Percentiles rank a stretch among this genome's conserved stretches.
These are phyloP conservation scores for Ramphastos sulfuratus DNA, from an alignment of 2,113 vertebrate species.

Conservation along the genomic window DNA sequence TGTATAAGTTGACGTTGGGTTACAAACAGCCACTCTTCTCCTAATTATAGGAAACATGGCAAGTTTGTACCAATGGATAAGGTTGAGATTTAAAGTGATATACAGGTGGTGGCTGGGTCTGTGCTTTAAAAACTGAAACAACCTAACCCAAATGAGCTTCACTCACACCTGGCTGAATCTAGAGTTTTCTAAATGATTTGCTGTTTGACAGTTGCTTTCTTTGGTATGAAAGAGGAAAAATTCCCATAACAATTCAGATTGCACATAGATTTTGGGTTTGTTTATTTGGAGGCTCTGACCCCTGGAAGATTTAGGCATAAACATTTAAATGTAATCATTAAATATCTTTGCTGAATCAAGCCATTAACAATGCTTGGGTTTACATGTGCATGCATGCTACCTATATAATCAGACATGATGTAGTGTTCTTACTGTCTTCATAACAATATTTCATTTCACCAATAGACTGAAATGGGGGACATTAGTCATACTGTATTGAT, in stretches of 20 bases:
- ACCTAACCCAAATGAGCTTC: neutral
- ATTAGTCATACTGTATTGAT: neutral
- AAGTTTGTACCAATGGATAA: neutral
- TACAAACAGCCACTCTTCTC: constrained; percentile 59
- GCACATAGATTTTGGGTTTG: neutral
- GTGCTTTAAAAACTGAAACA: neutral
- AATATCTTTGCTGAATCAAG: neutral
- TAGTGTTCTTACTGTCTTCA: neutral
- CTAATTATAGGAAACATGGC: constrained; percentile 31
- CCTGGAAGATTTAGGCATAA: neutral
- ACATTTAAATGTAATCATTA: neutral
- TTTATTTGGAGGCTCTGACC: neutral
- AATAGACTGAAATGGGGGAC: neutral
- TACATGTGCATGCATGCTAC: neutral
- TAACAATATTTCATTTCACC: neutral
- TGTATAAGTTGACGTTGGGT: constrained; percentile 19
- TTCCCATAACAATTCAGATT: neutral
- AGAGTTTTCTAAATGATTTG: neutral
- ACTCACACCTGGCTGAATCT: neutral
- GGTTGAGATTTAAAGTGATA: neutral
- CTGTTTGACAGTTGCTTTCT: neutral
- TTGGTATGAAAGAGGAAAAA: neutral
- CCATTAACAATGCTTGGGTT: neutral
- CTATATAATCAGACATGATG: neutral
- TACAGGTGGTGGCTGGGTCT: neutral